Percentiles rank a stretch among this genome's conserved stretches.
phyloP scores from a whole-genome alignment of 2,113 vertebrate genomes.

The Crotalus viridis region DNA sequence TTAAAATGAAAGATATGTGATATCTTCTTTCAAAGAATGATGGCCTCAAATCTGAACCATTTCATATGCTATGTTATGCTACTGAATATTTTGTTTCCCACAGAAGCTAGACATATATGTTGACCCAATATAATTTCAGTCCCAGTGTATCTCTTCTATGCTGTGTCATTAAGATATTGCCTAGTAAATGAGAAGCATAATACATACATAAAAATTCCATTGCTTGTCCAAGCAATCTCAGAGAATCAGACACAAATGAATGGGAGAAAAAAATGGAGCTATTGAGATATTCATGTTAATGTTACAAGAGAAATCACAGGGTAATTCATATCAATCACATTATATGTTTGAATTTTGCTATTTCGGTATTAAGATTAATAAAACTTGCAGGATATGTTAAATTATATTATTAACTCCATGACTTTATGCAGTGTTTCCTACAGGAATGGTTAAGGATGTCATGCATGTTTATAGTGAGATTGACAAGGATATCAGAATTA shows the following conservation, averaged over 20 bases:
- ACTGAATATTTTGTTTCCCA: background rate
- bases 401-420: background rate
- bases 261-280: constrained; percentile 29
- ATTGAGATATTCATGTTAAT: constrained; percentile 28
- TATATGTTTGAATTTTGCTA: background rate
- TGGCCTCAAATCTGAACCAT: background rate
- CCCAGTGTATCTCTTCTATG: background rate
- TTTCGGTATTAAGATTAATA: constrained; percentile 1
- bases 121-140: constrained; percentile 10
- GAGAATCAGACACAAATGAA: background rate
- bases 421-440: constrained; percentile 8
- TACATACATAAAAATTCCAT: constrained; percentile 41
- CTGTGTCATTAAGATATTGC: constrained; percentile 8
- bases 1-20: background rate
- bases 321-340: background rate
- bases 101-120: background rate
- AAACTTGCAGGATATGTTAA: background rate
- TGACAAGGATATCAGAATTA: background rate
- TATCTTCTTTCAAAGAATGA: background rate
- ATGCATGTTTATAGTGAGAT: background rate
- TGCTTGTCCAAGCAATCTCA: background rate
- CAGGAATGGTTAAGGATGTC: background rate
- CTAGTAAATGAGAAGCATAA: constrained; percentile 7
- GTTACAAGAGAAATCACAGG: constrained; percentile 19
- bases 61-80: constrained; percentile 10